Base-by-base conservation (phyloP, 2,888 invertebrate species). In the Notodonta dromedarius region DNA sequence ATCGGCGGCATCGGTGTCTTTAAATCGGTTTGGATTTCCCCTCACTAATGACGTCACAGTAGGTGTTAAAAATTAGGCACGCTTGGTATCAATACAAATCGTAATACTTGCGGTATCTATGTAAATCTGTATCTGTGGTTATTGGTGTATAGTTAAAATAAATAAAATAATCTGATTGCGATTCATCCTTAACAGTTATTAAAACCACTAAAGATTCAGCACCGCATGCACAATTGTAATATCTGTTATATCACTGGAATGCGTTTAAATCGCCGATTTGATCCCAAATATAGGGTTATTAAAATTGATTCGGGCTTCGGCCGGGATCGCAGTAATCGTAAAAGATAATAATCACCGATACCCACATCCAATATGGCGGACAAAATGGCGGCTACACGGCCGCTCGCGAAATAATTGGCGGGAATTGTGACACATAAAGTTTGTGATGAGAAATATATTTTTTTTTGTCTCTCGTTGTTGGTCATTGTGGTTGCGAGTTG, bases 271-370 rank as follows among this genome's bases (percentile, higher is more conserved):
- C 59, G 71, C 56, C 70, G 59, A 72, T 77, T 74, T 74, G 67
- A 62, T 65, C 61, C 51, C 68, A 66, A 70, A 73, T 74, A 70
- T 74, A 63, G 63, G 61, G 60, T 67, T 73, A 78, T 80, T 79
- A 77, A 81, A 80, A 81, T 81, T 81, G 79, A 80, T 81, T 81
- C 68, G 61, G 39, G 61, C 57, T 61, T 59, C 54, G 56, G 57
- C 55, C 48, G 60, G 69, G 72, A 74, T 70, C 71, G 67, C 76
- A 72, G 81, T 80, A 75, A 77, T 77, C 81, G 77, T 83, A 81
- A 83, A 82, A 80, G 83, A 82, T 84, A 80, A 83, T 83, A 83
- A 83, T 82, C 75, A 62, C 58, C 71, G 74, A 80, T 81, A 76
- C 74, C 79, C 67, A 62, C 73, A 61, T 64, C 66, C 78, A 77